Evolutionary conservation across 2,888 invertebrate genomes (phyloP).

Genomic region (Adela reaumurella): DNA sequence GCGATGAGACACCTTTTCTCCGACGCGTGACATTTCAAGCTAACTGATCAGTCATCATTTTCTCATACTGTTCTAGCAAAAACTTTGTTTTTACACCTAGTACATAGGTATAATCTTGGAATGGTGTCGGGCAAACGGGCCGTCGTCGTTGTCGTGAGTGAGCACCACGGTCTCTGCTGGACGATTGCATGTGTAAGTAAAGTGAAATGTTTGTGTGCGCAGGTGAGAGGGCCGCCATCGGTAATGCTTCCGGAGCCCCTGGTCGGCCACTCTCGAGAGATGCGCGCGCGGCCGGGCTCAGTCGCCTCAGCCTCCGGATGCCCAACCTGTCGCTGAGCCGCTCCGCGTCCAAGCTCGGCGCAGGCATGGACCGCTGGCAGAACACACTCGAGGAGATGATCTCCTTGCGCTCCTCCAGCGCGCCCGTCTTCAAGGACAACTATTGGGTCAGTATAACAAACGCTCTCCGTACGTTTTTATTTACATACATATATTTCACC

Average conservation of each 20-base stretch:
- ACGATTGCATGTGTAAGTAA: not conserved
- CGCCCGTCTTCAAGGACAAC: constrained; percentile 57
- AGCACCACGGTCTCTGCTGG: too few relatives aligned
- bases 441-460: constrained; percentile 50
- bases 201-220: not conserved
- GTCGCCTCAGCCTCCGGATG: too few relatives aligned
- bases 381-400: constrained; percentile 49
- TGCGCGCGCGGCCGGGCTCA: constrained; percentile 12
- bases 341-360: constrained; percentile 41
- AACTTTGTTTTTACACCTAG: too few relatives aligned
- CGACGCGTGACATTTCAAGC: too few relatives aligned
- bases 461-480: too few relatives aligned
- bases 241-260: constrained; percentile 17
- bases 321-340: constrained; percentile 19
- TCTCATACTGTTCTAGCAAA: too few relatives aligned
- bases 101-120: too few relatives aligned
- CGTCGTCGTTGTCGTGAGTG: too few relatives aligned
- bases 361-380: constrained; percentile 53
- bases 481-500: too few relatives aligned
- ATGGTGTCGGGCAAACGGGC: too few relatives aligned
- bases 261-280: constrained; percentile 6
- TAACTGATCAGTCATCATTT: too few relatives aligned
- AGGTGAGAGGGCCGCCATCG: constrained; percentile 18
- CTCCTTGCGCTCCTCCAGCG: constrained; percentile 39
- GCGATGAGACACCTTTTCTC: too few relatives aligned